Percentiles rank a stretch among this genome's conserved stretches.
Evolutionary conservation across 2,797 vertebrate species (phyloP).

Genomic region (Takifugu ocellatus): DNA sequence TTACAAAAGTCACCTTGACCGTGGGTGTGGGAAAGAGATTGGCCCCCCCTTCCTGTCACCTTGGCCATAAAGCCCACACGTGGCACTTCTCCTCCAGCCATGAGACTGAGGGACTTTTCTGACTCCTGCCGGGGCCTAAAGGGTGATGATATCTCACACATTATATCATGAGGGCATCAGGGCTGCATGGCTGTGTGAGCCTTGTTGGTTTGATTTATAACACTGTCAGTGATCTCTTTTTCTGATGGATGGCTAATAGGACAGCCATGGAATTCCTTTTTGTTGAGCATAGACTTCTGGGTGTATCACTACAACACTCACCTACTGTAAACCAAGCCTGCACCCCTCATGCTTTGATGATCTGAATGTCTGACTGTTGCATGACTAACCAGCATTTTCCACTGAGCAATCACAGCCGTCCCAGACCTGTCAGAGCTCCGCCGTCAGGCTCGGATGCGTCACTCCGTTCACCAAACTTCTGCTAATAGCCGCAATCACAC

Average conservation of each 20-base stretch:
- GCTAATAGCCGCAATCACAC: too few relatives aligned
- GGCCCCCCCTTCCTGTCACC: constrained; percentile 24
- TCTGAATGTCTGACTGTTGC: constrained; percentile 9
- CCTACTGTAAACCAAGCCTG: background rate
- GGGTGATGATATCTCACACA: constrained; percentile 46
- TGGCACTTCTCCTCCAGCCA: constrained; percentile 32
- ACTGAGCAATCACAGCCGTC: constrained; percentile 6
- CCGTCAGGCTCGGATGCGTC: constrained; percentile 4
- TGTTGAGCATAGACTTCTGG: constrained; percentile 8
- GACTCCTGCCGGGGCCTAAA: constrained; percentile 29
- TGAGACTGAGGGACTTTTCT: constrained; percentile 18
- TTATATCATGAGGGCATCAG: constrained; percentile 40
- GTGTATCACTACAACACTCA: constrained; percentile 4
- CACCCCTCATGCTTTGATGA: background rate
- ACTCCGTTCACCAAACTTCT: constrained; percentile 5
- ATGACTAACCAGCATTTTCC: constrained; percentile 29
- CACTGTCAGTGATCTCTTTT: constrained; percentile 14
- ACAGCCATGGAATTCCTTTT: constrained; percentile 18
- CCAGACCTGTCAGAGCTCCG: constrained; percentile 18
- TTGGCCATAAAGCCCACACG: constrained; percentile 26
- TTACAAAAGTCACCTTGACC: constrained; percentile 55
- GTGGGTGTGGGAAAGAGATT: background rate
- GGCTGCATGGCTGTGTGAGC: constrained; percentile 36
- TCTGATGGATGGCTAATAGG: constrained; percentile 50
- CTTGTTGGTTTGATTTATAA: constrained; percentile 62